These are phyloP conservation scores for Meda fulgida DNA, from an alignment of 2,797 vertebrate species.

Conservation along the genomic window DNA sequence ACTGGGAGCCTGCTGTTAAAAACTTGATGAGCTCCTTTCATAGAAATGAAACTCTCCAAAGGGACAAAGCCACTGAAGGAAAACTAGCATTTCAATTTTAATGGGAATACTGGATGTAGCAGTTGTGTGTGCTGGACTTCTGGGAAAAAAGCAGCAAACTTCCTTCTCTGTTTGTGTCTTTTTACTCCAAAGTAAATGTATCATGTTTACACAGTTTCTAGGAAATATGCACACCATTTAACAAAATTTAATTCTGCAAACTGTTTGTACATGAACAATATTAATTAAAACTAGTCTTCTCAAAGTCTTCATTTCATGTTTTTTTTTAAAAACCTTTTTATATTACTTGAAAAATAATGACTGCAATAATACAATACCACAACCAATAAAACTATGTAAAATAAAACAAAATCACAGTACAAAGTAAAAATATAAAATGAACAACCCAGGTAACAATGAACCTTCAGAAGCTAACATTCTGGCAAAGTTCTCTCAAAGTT, in stretches of 20 bases:
- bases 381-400: not conserved
- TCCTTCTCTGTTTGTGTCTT: not conserved
- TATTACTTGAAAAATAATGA: not conserved
- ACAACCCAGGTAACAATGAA: too few relatives aligned
- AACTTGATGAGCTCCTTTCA: conserved; percentile 41
- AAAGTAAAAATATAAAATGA: not conserved
- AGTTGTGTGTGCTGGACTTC: not conserved
- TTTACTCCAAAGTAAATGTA: not conserved
- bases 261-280: not conserved
- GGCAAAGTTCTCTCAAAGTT: too few relatives aligned
- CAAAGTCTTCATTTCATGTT: too few relatives aligned
- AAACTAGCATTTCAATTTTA: conserved; percentile 32
- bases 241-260: not conserved
- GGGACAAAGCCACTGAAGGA: conserved; percentile 21
- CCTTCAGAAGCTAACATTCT: too few relatives aligned
- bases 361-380: not conserved
- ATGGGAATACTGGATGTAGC: conserved; percentile 3
- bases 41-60: conserved; percentile 23
- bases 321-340: not conserved
- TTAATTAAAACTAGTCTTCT: too few relatives aligned
- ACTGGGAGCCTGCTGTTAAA: conserved; percentile 38
- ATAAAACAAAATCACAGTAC: not conserved
- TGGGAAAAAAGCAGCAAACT: not conserved
- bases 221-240: not conserved
- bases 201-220: not conserved